Percentiles rank a stretch among this genome's conserved stretches.
These are phyloP conservation scores for Axis porcinus DNA, from an alignment of 2,113 vertebrate species.

Conservation along the genomic window DNA sequence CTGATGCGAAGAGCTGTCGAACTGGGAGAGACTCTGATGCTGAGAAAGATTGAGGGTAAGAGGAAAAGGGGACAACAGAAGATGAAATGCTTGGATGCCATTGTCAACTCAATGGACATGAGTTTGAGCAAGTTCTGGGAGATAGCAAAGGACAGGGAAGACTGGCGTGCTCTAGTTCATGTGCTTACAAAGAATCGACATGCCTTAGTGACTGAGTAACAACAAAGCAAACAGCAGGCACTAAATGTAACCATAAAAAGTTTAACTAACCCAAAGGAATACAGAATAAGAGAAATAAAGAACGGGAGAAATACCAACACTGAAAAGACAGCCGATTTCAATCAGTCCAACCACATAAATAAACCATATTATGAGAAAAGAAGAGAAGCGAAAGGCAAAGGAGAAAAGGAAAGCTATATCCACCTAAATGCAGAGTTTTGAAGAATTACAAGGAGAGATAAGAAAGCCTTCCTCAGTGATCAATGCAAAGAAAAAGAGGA, in stretches of 20 bases:
- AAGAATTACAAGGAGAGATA: neutral
- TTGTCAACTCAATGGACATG: neutral
- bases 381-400: neutral
- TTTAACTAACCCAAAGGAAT: neutral
- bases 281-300: neutral
- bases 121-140: neutral
- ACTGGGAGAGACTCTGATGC: neutral
- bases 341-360: neutral
- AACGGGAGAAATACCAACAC: neutral
- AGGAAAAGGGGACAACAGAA: neutral
- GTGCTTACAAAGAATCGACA: neutral
- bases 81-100: neutral
- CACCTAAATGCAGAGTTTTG: neutral
- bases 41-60: neutral
- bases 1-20: rapidly evolving
- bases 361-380: neutral
- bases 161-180: neutral
- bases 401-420: neutral
- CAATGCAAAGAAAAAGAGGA: neutral
- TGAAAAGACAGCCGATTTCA: neutral
- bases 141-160: neutral
- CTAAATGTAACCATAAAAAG: neutral
- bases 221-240: neutral
- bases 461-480: neutral
- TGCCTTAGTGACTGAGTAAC: neutral